Percentiles rank a stretch among this genome's conserved stretches.
Evolutionary conservation across 2,797 vertebrate genomes (phyloP).

Genomic region (Psittacula echo): DNA sequence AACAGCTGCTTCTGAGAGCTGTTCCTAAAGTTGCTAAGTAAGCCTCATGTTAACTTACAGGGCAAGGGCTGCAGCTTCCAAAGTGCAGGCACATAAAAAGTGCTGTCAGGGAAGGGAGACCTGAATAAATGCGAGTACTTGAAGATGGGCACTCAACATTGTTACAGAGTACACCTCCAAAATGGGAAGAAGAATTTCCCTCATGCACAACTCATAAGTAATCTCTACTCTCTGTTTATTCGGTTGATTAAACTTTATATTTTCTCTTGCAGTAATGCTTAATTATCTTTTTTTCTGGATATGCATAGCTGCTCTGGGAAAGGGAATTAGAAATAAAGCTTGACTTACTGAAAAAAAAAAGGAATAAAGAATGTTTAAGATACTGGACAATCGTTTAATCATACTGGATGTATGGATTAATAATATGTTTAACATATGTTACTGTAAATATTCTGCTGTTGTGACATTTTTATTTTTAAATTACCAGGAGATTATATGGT

Average conservation of each 20-base stretch:
- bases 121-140: neutral
- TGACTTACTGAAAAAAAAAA: neutral
- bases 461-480: neutral
- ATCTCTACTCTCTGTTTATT: neutral
- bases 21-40: rapidly evolving
- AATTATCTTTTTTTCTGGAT: neutral
- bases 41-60: rapidly evolving
- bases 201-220: neutral
- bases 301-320: neutral
- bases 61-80: neutral
- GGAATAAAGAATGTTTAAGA: neutral
- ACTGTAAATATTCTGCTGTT: neutral
- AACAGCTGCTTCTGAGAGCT: neutral
- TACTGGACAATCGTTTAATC: neutral
- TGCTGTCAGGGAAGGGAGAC: neutral
- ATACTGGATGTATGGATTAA: neutral
- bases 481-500: neutral
- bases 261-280: neutral
- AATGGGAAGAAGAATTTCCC: constrained; percentile 13
- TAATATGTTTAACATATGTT: neutral
- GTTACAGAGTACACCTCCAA: neutral
- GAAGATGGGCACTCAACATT: neutral
- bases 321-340: neutral
- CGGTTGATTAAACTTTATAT: neutral
- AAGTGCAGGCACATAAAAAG: neutral